A percentile compares a stretch with the other conserved stretches of the same genome.
Evolutionary conservation across 2,113 vertebrate species (phyloP).

Genomic region (Stigmatopora argus): DNA sequence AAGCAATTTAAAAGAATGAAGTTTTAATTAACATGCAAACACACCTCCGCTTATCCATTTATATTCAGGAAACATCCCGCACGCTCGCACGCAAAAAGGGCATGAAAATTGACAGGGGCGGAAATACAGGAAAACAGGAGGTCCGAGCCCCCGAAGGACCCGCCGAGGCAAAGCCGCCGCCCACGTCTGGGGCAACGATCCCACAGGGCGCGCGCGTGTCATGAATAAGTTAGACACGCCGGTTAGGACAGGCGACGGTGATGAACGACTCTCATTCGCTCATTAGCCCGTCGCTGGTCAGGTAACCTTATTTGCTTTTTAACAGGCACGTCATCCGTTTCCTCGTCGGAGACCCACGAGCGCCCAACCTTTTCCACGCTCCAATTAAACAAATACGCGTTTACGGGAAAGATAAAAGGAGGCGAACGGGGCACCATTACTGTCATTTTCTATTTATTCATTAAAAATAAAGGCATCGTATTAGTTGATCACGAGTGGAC

Average conservation of each 20-base stretch:
- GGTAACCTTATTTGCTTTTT: slow-evolving; percentile 64
- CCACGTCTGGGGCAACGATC: slow-evolving; percentile 30
- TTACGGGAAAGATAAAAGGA: slow-evolving; percentile 14
- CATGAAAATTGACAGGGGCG: background rate
- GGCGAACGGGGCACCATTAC: background rate
- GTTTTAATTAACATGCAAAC: slow-evolving; percentile 19
- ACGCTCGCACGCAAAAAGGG: background rate
- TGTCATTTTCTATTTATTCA: too few species aligned
- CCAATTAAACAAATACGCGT: slow-evolving; percentile 40
- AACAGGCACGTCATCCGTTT: slow-evolving; percentile 60
- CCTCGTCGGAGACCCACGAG: slow-evolving; percentile 61
- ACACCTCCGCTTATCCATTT: slow-evolving; percentile 1
- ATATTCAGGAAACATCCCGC: background rate
- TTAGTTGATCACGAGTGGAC: too few species aligned
- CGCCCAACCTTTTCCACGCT: slow-evolving; percentile 45
- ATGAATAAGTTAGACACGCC: slow-evolving; percentile 67
- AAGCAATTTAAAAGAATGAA: slow-evolving; percentile 7
- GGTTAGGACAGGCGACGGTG: slow-evolving; percentile 58
- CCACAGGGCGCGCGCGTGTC: slow-evolving; percentile 44
- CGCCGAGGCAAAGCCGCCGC: slow-evolving; percentile 32
- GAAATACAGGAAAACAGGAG: slow-evolving; percentile 3
- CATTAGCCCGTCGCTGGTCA: slow-evolving; percentile 59
- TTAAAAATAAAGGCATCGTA: too few species aligned
- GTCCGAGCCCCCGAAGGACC: slow-evolving; percentile 23
- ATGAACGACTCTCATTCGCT: slow-evolving; percentile 70